Conservation (phyloP, 2,888 invertebrate species). For the Cephus runcator region DNA sequence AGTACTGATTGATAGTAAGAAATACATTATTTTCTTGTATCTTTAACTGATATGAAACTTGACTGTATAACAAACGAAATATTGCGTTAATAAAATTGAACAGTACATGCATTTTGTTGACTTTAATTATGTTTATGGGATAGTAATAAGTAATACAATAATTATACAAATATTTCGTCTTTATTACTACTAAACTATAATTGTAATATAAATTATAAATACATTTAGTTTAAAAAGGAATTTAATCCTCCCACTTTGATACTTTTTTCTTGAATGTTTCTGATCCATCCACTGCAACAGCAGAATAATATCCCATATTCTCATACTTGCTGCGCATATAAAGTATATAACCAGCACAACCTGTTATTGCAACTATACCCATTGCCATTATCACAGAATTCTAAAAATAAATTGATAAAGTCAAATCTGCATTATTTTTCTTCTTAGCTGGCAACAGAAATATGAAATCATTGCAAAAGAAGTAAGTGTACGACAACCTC, state of each 20-base stretch:
- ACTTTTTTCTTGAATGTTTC: constrained; percentile 79
- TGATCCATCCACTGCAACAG: constrained; percentile 81
- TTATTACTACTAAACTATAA: constrained; percentile 2
- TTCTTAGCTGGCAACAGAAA: background rate
- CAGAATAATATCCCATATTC: constrained; percentile 82
- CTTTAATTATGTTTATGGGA: background rate
- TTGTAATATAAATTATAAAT: background rate
- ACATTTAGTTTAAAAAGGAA: background rate
- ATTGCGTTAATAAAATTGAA: no score
- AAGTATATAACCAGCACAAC: constrained; percentile 82
- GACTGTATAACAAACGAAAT: no score
- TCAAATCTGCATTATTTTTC: background rate
- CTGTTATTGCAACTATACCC: constrained; percentile 79
- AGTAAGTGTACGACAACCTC: background rate
- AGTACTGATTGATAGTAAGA: no score
- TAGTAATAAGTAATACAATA: background rate
- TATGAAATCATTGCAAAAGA: background rate
- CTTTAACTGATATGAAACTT: no score
- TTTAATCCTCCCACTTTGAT: constrained; percentile 77
- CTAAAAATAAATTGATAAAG: constrained; percentile 68
- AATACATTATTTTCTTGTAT: no score
- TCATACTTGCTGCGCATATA: constrained; percentile 88
- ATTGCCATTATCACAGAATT: constrained; percentile 87
- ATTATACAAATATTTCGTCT: background rate
- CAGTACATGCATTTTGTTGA: background rate